Base-by-base conservation (phyloP, 2,888 invertebrate species). In the Osedax frankpressi region DNA sequence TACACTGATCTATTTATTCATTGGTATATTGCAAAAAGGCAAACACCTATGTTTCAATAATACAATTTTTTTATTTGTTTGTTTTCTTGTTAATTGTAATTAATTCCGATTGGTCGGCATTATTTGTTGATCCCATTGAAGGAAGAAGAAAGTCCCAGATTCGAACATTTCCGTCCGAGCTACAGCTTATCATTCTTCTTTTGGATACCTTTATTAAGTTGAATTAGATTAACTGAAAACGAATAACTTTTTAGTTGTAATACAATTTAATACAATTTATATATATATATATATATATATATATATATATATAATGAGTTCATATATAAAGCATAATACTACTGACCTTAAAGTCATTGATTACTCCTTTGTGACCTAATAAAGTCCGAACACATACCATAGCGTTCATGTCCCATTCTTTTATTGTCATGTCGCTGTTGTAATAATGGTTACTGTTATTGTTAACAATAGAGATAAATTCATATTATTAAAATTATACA, bases 331-430 rank as follows among this genome's bases (percentile, higher is more conserved):
- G 59, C 0, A 19, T 19, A 59, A 14, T 59, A n/a, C 59, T 14
- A 59, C 59, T 19, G 14, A 82, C 82, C 81, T 80, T 78, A n/a
- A 82, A 74, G 73, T 80, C 81, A 62, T 78, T 78, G 30, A 83
- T 79, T 30, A 81, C 78, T 30, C 79, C 81, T 74, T 80, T 80
- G 76, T 83, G 83, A 30, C 82, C 82, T 67, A 80, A 78, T 24
- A 83, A 78, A 1, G 78, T 76, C 60, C 82, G 74, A 0, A 83
- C 79, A 79, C 81, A 81, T 25, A 81, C 81, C 82, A 83, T 82
- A 25, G 82, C 80, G 71, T 78, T 75, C 63, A 83, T 77, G 75
- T 83, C 81, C 82, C 82, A 83, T 74, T 83, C 82, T 73, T 81
- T 78, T 30, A 83, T 78, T 2, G 79, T 80, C 62, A 78, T 77